A percentile compares a stretch with the other conserved stretches of the same genome.
Evolutionary conservation across 2,888 invertebrate genomes (phyloP).

Genomic region (Drosophila phalerata): DNA sequence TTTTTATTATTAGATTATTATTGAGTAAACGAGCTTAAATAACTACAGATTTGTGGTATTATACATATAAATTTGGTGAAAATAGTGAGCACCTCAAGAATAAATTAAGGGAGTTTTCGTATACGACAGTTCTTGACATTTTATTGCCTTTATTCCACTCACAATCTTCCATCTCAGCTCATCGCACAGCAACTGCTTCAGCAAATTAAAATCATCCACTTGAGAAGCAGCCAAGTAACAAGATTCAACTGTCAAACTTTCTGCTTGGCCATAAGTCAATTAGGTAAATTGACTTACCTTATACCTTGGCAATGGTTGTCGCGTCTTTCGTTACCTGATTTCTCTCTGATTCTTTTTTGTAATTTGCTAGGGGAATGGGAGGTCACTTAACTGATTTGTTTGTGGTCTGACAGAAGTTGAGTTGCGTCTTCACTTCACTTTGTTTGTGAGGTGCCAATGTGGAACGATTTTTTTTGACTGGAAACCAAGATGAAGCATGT

Average conservation of each 20-base stretch:
- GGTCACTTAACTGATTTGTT: constrained; percentile 77
- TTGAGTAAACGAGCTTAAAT: neutral
- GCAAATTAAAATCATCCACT: constrained; percentile 46
- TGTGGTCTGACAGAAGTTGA: constrained; percentile 57
- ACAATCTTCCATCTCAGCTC: constrained; percentile 8
- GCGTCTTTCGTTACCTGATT: constrained; percentile 31
- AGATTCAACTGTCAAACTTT: constrained; percentile 64
- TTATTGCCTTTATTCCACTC: neutral
- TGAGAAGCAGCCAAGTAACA: constrained; percentile 30
- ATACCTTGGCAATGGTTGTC: constrained; percentile 40
- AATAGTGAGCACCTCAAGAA: neutral
- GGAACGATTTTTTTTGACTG: constrained; percentile 39
- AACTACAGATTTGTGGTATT: neutral
- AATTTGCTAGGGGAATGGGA: neutral
- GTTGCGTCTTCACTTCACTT: constrained; percentile 46
- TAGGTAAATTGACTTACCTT: constrained; percentile 74
- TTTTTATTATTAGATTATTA: neutral
- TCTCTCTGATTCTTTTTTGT: constrained; percentile 8
- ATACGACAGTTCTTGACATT: no score
- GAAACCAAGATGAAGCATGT: constrained; percentile 32
- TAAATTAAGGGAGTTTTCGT: neutral
- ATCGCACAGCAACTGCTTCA: constrained; percentile 4
- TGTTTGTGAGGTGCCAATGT: constrained; percentile 64
- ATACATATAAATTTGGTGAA: neutral
- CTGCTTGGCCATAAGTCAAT: constrained; percentile 71